Percentiles rank a stretch among this genome's conserved stretches.
phyloP scores from a whole-genome alignment of 2,888 invertebrate genomes.

The Molorchus minor region DNA sequence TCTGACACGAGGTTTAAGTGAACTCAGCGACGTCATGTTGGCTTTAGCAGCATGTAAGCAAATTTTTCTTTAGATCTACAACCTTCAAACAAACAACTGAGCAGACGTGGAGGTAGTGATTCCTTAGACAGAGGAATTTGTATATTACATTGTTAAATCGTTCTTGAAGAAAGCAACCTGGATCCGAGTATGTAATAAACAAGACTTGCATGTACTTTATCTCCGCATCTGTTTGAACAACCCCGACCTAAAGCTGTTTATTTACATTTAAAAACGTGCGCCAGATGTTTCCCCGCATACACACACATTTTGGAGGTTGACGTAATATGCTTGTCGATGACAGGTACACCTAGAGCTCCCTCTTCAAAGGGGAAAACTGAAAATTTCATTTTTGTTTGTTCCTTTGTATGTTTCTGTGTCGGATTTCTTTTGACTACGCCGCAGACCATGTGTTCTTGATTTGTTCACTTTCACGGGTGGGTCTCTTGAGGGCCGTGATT shows the following conservation, averaged over 20 bases:
- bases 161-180: no score
- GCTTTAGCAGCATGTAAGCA: no score
- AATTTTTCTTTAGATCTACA: no score
- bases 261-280: constrained; percentile 29
- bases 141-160: no score
- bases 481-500: constrained; percentile 15
- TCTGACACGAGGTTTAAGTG: no score
- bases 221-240: constrained; percentile 25
- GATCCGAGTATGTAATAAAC: no score
- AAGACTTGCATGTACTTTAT: constrained; percentile 25
- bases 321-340: constrained; percentile 38
- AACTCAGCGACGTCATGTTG: no score
- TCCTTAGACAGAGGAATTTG: no score
- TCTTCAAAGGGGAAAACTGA: constrained; percentile 32
- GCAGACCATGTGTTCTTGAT: constrained; percentile 27
- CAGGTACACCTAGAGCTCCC: constrained; percentile 40
- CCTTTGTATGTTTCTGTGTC: constrained; percentile 28
- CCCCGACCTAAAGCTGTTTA: constrained; percentile 26
- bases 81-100: no score
- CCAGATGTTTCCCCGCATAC: constrained; percentile 28
- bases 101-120: no score
- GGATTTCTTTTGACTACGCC: constrained; percentile 23
- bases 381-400: constrained; percentile 32
- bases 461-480: constrained; percentile 22
- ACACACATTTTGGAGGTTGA: constrained; percentile 26